Base-by-base conservation (phyloP, 2,797 vertebrate genomes). In the Trachurus trachurus region DNA sequence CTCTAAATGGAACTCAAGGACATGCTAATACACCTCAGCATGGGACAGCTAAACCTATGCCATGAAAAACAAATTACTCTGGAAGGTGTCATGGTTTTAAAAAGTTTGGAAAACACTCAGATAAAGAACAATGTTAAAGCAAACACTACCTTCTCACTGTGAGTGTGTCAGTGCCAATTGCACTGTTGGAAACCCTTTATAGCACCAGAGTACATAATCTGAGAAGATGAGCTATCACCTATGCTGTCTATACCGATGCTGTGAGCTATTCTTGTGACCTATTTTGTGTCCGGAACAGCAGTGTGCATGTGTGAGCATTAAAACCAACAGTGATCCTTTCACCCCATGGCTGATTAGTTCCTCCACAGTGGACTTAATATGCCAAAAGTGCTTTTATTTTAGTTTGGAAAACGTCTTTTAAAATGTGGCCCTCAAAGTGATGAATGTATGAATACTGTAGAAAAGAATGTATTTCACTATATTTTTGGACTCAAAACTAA, bases 391-490 rank as follows among this genome's bases (percentile, higher is more conserved):
- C 66, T n/a, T n/a, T n/a, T 45, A 45, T 39, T 69, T 53, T 52
- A 49, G 53, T 56, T 67, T 56, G 15, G 39, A 67, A 64, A 71
- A 71, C 57, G 40, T 50, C 34, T 13, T 17, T 5, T 4, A 60
- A 50, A 37, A 62, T 42, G 22, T 49, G 50, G 61, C 68, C 64
- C 63, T 69, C 2, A 45, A 69, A 67, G 47, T 56, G 60, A 73
- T 58, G 58, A 47, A 63, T 75, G 31, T 34, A 53, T 37, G 59
- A 56, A 80, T 44, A 69, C 45, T 71, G 26, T n/a, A 59, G 56
- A 49, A 65, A 62, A 6, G n/a, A n/a, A n/a, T n/a, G n/a, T n/a
- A n/a, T n/a, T n/a, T n/a, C n/a, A n/a, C n/a, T n/a, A n/a, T n/a
- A n/a, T n/a, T n/a, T n/a, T n/a, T n/a, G n/a, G n/a, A 44, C 42